phyloP scores from a whole-genome alignment of 1,140 invertebrate species.

The Caenorhabditis briggsae region DNA sequence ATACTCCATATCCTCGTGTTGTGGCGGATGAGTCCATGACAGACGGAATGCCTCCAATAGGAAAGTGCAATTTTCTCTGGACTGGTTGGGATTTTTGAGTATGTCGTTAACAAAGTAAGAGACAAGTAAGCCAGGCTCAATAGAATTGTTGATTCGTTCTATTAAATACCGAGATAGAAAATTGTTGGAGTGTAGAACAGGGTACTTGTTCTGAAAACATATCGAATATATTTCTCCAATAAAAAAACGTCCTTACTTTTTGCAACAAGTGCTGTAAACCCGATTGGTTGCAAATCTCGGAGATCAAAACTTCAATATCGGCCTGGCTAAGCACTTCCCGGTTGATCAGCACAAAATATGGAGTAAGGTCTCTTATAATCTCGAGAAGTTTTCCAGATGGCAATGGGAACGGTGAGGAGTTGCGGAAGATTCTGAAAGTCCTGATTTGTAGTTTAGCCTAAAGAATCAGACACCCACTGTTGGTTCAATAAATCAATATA shows the following conservation, averaged over 20 bases:
- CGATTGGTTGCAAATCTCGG: background rate
- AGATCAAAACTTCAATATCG: background rate
- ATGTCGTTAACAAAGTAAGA: background rate
- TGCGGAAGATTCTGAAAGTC: constrained; percentile 2
- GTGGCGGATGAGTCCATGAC: constrained; percentile 10
- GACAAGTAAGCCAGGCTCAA: background rate
- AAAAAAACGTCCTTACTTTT: background rate
- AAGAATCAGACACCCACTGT: too few relatives aligned
- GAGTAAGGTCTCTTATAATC: background rate
- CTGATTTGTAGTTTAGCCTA: too few relatives aligned
- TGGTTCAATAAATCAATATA: background rate
- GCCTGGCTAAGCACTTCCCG: too few relatives aligned
- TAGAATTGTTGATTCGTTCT: background rate
- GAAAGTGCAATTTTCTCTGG: too few relatives aligned
- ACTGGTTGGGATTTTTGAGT: background rate
- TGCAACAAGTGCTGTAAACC: background rate
- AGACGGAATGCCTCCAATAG: background rate
- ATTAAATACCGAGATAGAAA: background rate
- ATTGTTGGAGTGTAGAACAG: background rate
- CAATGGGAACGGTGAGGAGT: background rate
- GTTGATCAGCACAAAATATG: background rate
- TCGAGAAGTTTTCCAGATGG: background rate
- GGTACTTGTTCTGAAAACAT: background rate
- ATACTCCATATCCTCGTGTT: constrained; percentile 45
- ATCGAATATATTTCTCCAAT: background rate